Evolutionary conservation across 1,140 invertebrate species (phyloP).

Genomic region (Drosophila pandora): DNA sequence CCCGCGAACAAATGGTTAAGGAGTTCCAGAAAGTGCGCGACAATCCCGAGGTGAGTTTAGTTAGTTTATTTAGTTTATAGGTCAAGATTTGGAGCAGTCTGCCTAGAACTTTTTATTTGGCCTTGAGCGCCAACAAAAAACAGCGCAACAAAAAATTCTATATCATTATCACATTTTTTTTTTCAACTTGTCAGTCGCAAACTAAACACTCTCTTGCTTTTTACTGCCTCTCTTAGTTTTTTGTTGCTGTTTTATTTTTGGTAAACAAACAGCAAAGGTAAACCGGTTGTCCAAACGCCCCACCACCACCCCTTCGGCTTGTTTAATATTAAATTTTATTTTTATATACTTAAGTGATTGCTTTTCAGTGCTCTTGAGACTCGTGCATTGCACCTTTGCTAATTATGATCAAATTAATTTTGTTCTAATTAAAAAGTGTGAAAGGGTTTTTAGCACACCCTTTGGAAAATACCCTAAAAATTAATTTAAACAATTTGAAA

Average conservation of each 20-base stretch:
- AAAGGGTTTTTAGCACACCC: slow-evolving; percentile 3
- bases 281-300: slow-evolving; percentile 46
- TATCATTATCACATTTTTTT: slow-evolving; percentile 47
- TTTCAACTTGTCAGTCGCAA: slow-evolving; percentile 22
- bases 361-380: slow-evolving; percentile 22
- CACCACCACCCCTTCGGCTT: slow-evolving; percentile 13
- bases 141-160: slow-evolving; percentile 19
- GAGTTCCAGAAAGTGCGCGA: slow-evolving; percentile 94
- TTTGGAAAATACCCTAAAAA: not conserved
- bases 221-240: slow-evolving; percentile 2
- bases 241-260: slow-evolving; percentile 40
- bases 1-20: slow-evolving; percentile 93
- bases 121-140: slow-evolving; percentile 27
- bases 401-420: slow-evolving; percentile 36
- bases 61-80: slow-evolving; percentile 4
- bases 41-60: slow-evolving; percentile 90
- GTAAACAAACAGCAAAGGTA: slow-evolving; percentile 65
- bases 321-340: slow-evolving; percentile 23
- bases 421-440: slow-evolving; percentile 30
- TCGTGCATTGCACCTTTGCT: slow-evolving; percentile 28
- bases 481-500: not conserved
- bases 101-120: slow-evolving; percentile 23
- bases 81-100: slow-evolving; percentile 20
- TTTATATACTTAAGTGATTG: slow-evolving; percentile 31
- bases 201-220: slow-evolving; percentile 7